Evolutionary conservation across 2,797 vertebrate genomes (phyloP).

Genomic region (Channa striata): DNA sequence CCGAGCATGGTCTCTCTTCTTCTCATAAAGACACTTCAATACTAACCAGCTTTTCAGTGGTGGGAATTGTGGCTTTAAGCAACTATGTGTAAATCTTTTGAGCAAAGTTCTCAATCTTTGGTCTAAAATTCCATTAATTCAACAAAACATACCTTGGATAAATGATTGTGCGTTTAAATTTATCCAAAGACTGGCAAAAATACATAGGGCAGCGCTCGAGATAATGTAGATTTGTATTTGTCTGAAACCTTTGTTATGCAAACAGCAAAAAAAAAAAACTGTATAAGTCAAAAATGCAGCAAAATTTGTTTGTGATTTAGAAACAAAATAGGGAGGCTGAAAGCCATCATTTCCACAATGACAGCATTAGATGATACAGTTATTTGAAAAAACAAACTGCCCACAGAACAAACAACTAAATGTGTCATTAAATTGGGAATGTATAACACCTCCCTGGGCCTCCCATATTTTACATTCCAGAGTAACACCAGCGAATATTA

Average conservation of each 20-base stretch:
- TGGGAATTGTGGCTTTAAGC: slow-evolving; percentile 81
- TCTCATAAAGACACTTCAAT: slow-evolving; percentile 88
- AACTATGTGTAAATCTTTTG: slow-evolving; percentile 66
- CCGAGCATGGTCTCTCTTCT: slow-evolving; percentile 56
- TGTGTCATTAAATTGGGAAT: slow-evolving; percentile 79
- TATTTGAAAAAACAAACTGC: slow-evolving; percentile 36
- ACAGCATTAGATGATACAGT: slow-evolving; percentile 29
- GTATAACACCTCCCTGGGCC: slow-evolving; percentile 74
- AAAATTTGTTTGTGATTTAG: background rate
- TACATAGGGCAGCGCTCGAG: background rate
- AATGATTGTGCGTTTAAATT: slow-evolving; percentile 22
- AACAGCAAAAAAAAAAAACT: background rate
- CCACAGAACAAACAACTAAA: slow-evolving; percentile 57
- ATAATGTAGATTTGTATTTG: slow-evolving; percentile 2
- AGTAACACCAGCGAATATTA: slow-evolving; percentile 83
- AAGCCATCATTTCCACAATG: slow-evolving; percentile 12
- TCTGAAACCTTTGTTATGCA: background rate
- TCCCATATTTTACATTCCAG: slow-evolving; percentile 79
- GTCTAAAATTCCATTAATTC: slow-evolving; percentile 64
- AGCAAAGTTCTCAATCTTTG: slow-evolving; percentile 69
- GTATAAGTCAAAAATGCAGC: background rate
- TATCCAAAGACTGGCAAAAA: slow-evolving; percentile 16
- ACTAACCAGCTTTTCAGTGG: slow-evolving; percentile 83
- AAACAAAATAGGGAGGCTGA: slow-evolving; percentile 10
- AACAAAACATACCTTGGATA: slow-evolving; percentile 41